phyloP scores from a whole-genome alignment of 2,888 invertebrate species.

The Nomada lathburiana region DNA sequence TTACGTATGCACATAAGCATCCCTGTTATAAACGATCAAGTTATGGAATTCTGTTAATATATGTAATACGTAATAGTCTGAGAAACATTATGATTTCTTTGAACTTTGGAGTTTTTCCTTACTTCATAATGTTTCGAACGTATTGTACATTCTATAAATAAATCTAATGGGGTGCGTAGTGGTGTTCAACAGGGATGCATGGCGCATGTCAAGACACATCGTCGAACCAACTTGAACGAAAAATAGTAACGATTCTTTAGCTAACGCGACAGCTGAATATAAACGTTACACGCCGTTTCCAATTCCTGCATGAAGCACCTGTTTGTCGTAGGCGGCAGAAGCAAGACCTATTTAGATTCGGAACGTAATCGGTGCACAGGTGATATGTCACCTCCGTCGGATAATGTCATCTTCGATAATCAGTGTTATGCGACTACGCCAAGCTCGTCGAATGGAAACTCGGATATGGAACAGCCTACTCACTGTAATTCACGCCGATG shows the following conservation, averaged over 20 bases:
- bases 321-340: constrained; percentile 84
- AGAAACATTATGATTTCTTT: no score
- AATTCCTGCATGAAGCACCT: constrained; percentile 79
- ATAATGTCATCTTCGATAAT: constrained; percentile 97
- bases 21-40: neutral
- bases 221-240: constrained; percentile 25
- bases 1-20: neutral
- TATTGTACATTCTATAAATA: constrained; percentile 42
- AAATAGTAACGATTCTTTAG: constrained; percentile 43
- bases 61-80: no score
- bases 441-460: constrained; percentile 96
- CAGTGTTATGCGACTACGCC: constrained; percentile 98
- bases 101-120: no score
- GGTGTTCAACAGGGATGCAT: constrained; percentile 39
- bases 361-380: constrained; percentile 86
- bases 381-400: constrained; percentile 93
- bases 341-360: constrained; percentile 87
- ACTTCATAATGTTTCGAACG: neutral
- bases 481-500: constrained; percentile 85
- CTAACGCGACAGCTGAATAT: constrained; percentile 29
- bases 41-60: no score
- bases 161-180: constrained; percentile 40
- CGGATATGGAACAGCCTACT: constrained; percentile 91
- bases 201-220: constrained; percentile 48
- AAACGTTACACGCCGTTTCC: constrained; percentile 57